These are phyloP conservation scores for Osmerus mordax DNA, from an alignment of 2,113 vertebrate genomes.

Conservation along the genomic window DNA sequence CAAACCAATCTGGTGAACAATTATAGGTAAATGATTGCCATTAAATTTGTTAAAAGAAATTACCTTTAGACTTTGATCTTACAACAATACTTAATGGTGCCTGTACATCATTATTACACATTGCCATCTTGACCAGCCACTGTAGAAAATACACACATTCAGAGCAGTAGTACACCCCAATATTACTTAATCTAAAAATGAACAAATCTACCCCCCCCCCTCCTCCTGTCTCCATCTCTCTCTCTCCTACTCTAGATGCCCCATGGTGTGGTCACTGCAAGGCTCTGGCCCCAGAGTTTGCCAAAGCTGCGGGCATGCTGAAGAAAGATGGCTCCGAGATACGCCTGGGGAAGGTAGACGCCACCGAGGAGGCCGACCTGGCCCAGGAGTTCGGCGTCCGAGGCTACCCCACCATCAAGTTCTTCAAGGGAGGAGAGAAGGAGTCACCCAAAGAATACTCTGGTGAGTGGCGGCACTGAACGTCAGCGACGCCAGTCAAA, in stretches of 20 bases:
- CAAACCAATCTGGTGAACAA: no score
- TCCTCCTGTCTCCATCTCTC: no score
- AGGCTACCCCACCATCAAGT: slow-evolving; percentile 97
- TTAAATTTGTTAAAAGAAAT: neutral
- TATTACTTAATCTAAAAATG: no score
- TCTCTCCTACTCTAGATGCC: slow-evolving; percentile 74
- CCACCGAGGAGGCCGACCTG: slow-evolving; percentile 91
- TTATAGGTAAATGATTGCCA: slow-evolving; percentile 18
- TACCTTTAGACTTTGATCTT: slow-evolving; percentile 17
- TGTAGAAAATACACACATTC: no score
- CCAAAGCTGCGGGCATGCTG: slow-evolving; percentile 86
- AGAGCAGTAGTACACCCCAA: no score
- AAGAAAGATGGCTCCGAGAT: slow-evolving; percentile 84
- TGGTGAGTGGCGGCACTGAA: slow-evolving; percentile 64
- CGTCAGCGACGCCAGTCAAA: neutral
- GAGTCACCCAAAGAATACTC: slow-evolving; percentile 87
- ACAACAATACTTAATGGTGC: neutral
- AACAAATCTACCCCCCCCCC: no score
- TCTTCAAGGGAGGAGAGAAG: slow-evolving; percentile 91
- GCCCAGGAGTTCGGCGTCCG: slow-evolving; percentile 90
- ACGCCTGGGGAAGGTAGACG: slow-evolving; percentile 90
- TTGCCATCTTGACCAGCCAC: no score
- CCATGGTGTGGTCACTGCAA: slow-evolving; percentile 99
- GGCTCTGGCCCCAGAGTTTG: slow-evolving; percentile 90
- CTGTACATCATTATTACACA: neutral